These are phyloP conservation scores for Psilanteris sp. DNA, from an alignment of 1,140 invertebrate genomes.

Conservation along the genomic window DNA sequence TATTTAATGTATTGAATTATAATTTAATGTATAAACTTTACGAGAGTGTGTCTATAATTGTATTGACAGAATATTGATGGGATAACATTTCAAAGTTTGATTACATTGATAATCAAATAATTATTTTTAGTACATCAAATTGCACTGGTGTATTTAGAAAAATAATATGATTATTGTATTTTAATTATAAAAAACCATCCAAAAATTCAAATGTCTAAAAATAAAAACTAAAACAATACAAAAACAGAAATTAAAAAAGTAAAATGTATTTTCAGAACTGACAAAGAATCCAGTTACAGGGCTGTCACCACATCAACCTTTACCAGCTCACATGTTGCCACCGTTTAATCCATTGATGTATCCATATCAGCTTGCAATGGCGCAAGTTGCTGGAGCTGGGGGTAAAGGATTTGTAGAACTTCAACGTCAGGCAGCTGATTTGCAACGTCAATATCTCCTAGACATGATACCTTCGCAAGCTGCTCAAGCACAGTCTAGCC, in stretches of 20 bases:
- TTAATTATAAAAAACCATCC: too few relatives aligned
- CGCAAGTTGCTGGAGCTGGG: constrained; percentile 82
- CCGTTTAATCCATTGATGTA: constrained; percentile 91
- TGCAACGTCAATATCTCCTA: constrained; percentile 96
- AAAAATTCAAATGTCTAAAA: too few relatives aligned
- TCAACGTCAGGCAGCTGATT: constrained; percentile 89
- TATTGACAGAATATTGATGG: too few relatives aligned
- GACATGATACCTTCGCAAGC: constrained; percentile 94
- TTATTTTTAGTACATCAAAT: too few relatives aligned
- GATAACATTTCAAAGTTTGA: too few relatives aligned
- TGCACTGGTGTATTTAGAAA: too few relatives aligned
- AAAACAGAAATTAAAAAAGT: too few relatives aligned
- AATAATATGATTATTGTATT: too few relatives aligned
- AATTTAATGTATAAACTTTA: too few relatives aligned
- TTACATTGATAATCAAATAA: too few relatives aligned
- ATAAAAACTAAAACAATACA: neutral
- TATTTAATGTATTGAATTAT: too few relatives aligned
- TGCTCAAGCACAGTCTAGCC: constrained; percentile 75
- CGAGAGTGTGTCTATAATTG: too few relatives aligned
- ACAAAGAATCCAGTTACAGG: constrained; percentile 81
- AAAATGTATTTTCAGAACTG: constrained; percentile 70
- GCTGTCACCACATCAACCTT: constrained; percentile 82
- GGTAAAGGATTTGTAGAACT: constrained; percentile 85
- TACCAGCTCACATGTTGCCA: constrained; percentile 88
- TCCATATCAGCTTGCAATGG: constrained; percentile 92